phyloP scores from a whole-genome alignment of 2,888 invertebrate genomes.

The Hirtodrosophila trivittata region DNA sequence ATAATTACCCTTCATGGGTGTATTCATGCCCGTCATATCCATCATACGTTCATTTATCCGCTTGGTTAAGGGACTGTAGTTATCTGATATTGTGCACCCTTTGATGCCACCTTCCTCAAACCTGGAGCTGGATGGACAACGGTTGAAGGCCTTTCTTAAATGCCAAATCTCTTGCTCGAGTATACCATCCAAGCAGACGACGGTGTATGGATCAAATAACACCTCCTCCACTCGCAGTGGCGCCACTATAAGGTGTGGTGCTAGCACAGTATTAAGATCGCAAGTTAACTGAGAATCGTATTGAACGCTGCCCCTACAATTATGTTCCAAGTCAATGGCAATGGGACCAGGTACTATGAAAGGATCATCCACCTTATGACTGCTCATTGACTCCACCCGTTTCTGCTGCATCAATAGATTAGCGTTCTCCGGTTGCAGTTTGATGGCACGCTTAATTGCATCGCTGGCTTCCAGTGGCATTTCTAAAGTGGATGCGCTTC shows the following conservation, averaged over 20 bases:
- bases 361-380: conserved; percentile 4
- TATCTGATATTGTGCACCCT: conserved; percentile 38
- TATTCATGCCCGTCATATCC: conserved; percentile 44
- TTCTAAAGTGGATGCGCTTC: conserved; percentile 11
- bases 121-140: conserved; percentile 11
- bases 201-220: conserved; percentile 2
- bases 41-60: conserved; percentile 21
- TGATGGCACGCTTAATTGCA: conserved; percentile 15
- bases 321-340: conserved; percentile 2
- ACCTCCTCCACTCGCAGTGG: conserved; percentile 31
- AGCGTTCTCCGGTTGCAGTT: conserved; percentile 20
- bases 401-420: conserved; percentile 6
- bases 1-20: not conserved
- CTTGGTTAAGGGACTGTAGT: conserved; percentile 7
- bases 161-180: conserved; percentile 37
- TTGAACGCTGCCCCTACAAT: conserved; percentile 10
- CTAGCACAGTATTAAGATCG: not conserved
- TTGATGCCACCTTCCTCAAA: conserved; percentile 11
- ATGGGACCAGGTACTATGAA: not conserved
- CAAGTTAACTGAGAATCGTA: conserved; percentile 13
- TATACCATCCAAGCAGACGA: conserved; percentile 30
- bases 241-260: conserved; percentile 35
- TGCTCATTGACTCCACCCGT: not conserved
- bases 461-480: not conserved
- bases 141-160: conserved; percentile 20